Conservation (phyloP, 2,888 invertebrate species). For the Tetropium fuscum region DNA sequence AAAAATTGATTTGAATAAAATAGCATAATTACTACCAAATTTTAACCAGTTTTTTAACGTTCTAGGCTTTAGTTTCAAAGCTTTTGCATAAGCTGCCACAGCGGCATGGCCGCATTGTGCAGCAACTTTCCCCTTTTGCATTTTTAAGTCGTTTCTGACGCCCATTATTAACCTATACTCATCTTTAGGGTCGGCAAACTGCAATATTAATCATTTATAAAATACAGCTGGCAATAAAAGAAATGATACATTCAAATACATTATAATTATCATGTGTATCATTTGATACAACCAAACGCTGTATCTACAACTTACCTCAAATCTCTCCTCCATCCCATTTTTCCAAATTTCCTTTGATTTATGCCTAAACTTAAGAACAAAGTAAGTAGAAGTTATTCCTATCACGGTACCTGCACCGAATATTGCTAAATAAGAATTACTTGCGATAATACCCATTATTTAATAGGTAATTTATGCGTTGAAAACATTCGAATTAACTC, state of each 20-base stretch:
- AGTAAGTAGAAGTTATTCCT: constrained; percentile 57
- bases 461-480: too few relatives aligned
- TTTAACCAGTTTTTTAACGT: constrained; percentile 71
- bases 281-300: too few relatives aligned
- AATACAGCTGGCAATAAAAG: too few relatives aligned
- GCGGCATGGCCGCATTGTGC: constrained; percentile 97
- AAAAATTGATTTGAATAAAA: neutral
- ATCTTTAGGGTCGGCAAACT: constrained; percentile 63
- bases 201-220: constrained; percentile 25
- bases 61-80: constrained; percentile 72
- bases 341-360: constrained; percentile 48
- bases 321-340: constrained; percentile 58
- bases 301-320: constrained; percentile 61
- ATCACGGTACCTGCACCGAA: constrained; percentile 59
- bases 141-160: constrained; percentile 89
- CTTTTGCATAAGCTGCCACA: constrained; percentile 84
- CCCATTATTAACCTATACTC: constrained; percentile 88
- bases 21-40: constrained; percentile 49
- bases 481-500: too few relatives aligned
- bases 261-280: too few relatives aligned
- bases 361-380: constrained; percentile 48
- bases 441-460: constrained; percentile 56
- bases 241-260: too few relatives aligned
- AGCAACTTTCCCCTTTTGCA: constrained; percentile 96
- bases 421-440: constrained; percentile 53